phyloP scores from a whole-genome alignment of 2,888 invertebrate species.

The Phyto melanocephala region DNA sequence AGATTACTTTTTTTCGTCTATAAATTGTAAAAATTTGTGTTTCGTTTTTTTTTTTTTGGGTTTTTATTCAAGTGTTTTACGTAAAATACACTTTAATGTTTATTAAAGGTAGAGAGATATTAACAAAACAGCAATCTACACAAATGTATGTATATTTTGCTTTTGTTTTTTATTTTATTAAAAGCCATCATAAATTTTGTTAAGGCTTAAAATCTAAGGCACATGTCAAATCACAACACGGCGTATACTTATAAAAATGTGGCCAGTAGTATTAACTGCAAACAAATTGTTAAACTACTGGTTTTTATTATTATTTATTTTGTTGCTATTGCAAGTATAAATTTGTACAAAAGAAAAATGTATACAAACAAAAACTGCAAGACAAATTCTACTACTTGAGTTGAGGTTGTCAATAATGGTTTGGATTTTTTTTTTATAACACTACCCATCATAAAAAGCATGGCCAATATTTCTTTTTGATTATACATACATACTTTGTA shows the following conservation, averaged over 20 bases:
- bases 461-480: background rate
- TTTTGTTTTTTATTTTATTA: conserved; percentile 23
- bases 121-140: background rate
- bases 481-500: background rate
- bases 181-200: conserved; percentile 61
- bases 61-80: background rate
- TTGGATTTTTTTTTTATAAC: conserved; percentile 27
- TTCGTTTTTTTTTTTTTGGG: background rate
- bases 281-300: conserved; percentile 57
- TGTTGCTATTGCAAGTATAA: conserved; percentile 38
- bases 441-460: conserved; percentile 42
- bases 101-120: conserved; percentile 1
- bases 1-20: conserved; percentile 21
- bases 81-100: conserved; percentile 6
- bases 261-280: conserved; percentile 45
- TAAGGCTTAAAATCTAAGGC: conserved; percentile 59
- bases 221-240: conserved; percentile 63
- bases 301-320: conserved; percentile 45
- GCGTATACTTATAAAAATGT: conserved; percentile 46
- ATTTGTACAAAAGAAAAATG: conserved; percentile 8
- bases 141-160: background rate
- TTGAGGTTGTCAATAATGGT: conserved; percentile 44
- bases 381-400: conserved; percentile 24
- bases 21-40: background rate
- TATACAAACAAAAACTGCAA: conserved; percentile 24